Percentiles rank a stretch among this genome's conserved stretches.
Conservation (phyloP, 2,797 vertebrate species). For the Enteromius mattozi region DNA sequence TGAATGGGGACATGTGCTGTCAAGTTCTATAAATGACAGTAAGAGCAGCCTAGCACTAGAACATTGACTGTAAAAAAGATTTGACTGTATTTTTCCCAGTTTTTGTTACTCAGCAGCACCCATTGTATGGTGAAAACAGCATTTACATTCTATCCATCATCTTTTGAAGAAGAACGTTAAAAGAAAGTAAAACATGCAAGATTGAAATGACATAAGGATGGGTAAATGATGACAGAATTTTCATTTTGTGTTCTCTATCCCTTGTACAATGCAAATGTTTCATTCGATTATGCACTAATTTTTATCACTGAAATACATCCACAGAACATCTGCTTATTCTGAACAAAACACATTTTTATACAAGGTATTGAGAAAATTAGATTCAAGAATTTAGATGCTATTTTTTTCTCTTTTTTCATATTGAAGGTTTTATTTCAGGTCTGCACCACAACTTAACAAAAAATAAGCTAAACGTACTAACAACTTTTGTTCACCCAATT, state of each 20-base stretch:
- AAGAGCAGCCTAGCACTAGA: background rate
- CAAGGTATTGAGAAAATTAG: background rate
- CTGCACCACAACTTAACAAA: background rate
- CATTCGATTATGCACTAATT: background rate
- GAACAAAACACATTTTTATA: background rate
- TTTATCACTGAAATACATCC: background rate
- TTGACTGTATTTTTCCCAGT: too few relatives aligned
- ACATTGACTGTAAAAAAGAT: background rate
- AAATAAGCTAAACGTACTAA: background rate
- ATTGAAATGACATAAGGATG: background rate
- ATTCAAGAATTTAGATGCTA: background rate
- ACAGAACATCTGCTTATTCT: background rate
- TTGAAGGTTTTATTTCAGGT: background rate
- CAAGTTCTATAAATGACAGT: background rate
- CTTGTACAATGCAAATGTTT: background rate
- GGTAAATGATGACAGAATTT: conserved; percentile 1
- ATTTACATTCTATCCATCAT: background rate
- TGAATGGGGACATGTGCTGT: background rate
- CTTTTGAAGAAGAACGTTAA: background rate
- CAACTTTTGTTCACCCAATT: background rate
- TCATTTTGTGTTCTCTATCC: background rate
- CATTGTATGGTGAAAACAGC: background rate
- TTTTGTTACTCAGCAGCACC: background rate
- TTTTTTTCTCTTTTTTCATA: background rate
- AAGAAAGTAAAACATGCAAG: background rate